phyloP scores from a whole-genome alignment of 1,140 invertebrate genomes.

The Lethocerus indicus region DNA sequence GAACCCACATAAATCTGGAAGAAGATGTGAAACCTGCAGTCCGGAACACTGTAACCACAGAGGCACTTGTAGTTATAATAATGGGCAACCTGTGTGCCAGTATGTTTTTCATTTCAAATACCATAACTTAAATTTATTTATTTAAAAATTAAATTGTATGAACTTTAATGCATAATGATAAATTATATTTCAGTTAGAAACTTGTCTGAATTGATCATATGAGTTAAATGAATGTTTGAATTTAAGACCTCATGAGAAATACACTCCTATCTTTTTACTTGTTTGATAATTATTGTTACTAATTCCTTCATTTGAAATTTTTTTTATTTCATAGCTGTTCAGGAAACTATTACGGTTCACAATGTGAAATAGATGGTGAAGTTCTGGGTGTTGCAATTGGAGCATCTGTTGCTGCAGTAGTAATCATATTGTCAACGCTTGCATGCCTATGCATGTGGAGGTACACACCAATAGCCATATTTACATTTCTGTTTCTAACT shows the following conservation, averaged over 20 bases:
- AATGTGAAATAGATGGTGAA: slow-evolving; percentile 82
- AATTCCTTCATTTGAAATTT: not conserved
- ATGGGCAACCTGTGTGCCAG: slow-evolving; percentile 59
- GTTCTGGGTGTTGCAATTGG: slow-evolving; percentile 79
- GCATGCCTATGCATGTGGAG: slow-evolving; percentile 83
- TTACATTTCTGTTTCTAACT: too few species aligned
- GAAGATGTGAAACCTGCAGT: slow-evolving; percentile 58
- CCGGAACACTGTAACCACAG: slow-evolving; percentile 63
- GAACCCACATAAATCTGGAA: slow-evolving; percentile 41
- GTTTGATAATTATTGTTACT: too few species aligned
- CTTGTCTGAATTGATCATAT: too few species aligned
- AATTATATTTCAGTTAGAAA: too few species aligned
- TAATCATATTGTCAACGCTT: slow-evolving; percentile 73
- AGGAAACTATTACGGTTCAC: slow-evolving; percentile 69
- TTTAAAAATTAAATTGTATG: too few species aligned
- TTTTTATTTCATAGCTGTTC: slow-evolving; percentile 42
- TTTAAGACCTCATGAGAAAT: too few species aligned
- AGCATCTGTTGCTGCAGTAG: slow-evolving; percentile 66
- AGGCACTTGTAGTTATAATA: slow-evolving; percentile 58
- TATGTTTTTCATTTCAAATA: slow-evolving; percentile 32
- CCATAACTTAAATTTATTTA: too few species aligned
- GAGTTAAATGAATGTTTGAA: too few species aligned
- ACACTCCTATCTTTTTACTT: too few species aligned
- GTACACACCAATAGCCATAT: slow-evolving; percentile 24
- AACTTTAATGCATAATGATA: too few species aligned